A percentile compares a stretch with the other conserved stretches of the same genome.
Evolutionary conservation across 2,888 invertebrate genomes (phyloP).

Genomic region (Amiota minor): DNA sequence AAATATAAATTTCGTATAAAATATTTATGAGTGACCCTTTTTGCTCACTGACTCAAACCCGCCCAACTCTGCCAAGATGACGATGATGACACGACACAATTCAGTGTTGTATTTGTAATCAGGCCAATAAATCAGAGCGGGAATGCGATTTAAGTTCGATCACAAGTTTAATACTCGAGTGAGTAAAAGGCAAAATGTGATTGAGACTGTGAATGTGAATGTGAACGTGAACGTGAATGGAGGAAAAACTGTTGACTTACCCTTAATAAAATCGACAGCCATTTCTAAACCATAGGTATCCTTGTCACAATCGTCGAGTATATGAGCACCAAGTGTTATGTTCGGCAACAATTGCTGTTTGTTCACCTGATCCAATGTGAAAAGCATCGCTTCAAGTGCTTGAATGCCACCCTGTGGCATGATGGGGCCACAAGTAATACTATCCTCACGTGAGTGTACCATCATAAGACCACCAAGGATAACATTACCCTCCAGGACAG

Average conservation of each 20-base stretch:
- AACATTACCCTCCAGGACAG: constrained; percentile 90
- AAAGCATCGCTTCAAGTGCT: constrained; percentile 93
- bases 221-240: too few relatives aligned
- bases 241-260: constrained; percentile 76
- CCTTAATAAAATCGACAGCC: constrained; percentile 97
- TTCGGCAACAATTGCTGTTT: constrained; percentile 81
- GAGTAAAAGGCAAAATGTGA: too few relatives aligned
- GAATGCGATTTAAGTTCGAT: too few relatives aligned
- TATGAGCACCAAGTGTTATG: constrained; percentile 87
- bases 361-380: constrained; percentile 88
- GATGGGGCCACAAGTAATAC: constrained; percentile 90
- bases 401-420: constrained; percentile 95
- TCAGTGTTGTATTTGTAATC: constrained; percentile 3
- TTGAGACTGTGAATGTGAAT: too few relatives aligned
- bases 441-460: constrained; percentile 93
- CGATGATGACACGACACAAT: neutral
- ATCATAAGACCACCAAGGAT: constrained; percentile 94
- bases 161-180: too few relatives aligned
- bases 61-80: neutral
- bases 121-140: neutral
- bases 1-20: too few relatives aligned
- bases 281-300: constrained; percentile 96
- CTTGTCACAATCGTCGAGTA: constrained; percentile 95
- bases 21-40: too few relatives aligned
- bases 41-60: too few relatives aligned